Conservation (phyloP, 2,113 vertebrate genomes). For the Phasianus colchicus region DNA sequence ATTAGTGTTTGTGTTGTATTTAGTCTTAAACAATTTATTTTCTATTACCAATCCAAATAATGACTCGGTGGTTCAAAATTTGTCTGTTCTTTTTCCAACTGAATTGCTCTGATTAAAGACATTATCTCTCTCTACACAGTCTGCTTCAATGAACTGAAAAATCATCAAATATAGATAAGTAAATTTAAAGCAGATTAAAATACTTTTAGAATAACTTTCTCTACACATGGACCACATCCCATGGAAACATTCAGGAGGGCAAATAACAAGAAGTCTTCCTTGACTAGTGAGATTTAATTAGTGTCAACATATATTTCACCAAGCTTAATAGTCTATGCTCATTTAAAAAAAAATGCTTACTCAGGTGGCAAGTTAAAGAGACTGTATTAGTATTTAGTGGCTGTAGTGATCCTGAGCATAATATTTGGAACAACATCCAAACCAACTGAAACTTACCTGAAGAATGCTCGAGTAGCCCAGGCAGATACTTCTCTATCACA, state of each 20-base stretch:
- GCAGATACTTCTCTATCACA: constrained; percentile 91
- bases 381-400: neutral
- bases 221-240: neutral
- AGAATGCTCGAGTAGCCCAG: constrained; percentile 96
- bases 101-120: neutral
- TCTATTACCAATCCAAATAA: neutral
- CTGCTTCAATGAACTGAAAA: neutral
- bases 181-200: neutral
- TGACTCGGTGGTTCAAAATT: neutral
- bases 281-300: neutral
- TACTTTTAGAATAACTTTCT: neutral
- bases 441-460: constrained; percentile 81
- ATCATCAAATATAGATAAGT: neutral
- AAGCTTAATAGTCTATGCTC: neutral
- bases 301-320: neutral
- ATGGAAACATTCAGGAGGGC: neutral
- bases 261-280: neutral
- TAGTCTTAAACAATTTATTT: neutral
- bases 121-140: neutral
- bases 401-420: neutral
- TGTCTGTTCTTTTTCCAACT: neutral
- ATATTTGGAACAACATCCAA: neutral
- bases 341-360: neutral
- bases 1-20: neutral
- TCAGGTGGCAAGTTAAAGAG: neutral